Evolutionary conservation across 2,113 vertebrate genomes (phyloP), one percentile per base, ranked within the genome.

Genomic region (Ophthalmolycus amberensis): DNA sequence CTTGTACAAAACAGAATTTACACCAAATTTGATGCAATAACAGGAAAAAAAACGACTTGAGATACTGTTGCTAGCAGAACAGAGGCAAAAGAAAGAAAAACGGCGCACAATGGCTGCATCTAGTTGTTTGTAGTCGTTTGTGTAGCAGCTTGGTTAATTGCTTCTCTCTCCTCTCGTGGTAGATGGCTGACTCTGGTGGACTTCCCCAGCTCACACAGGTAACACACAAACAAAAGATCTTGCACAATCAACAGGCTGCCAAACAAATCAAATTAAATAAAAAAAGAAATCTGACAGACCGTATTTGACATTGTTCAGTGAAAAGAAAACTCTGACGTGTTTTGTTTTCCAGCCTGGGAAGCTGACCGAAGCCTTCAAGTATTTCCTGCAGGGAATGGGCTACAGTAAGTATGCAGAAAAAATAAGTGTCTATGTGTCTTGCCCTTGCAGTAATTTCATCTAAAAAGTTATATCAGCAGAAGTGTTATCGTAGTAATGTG

Each of bases 331-430:
- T 62, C 3, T 80, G 18, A 60, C 5, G 3, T 75, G 22, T 88
- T 27, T 11, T 58, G 34, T 88, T 77, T 91, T 82, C 8, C 95
- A 99, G 98, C 98, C 98, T 0, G 97, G 96, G 73, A 99, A 99
- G 91, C 94, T 99, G 95, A 98, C 97, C 0, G 98, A 99, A 93
- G 98, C 98, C 82, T 99, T 99, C 94, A 99, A 99, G 92, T 99
- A 99, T 90, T 99, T 99, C 94, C 96, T 99, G 85, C 98, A 99
- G 94, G 98, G 98, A 75, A 99, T 99, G 98, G 98, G 98, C 93
- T 99, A 99, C 94, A 99, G 98, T 99, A 91, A 98, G 98, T 98
- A 80, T 62, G 59, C 27, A 6, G 7, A 59, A 16, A 34, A 42
- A 1, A 1, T 3, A 50, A 34, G 50, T 20, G 20, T 6, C 46